Base-by-base conservation (phyloP, 2,113 vertebrate genomes). In the Heterotilapia buettikoferi region DNA sequence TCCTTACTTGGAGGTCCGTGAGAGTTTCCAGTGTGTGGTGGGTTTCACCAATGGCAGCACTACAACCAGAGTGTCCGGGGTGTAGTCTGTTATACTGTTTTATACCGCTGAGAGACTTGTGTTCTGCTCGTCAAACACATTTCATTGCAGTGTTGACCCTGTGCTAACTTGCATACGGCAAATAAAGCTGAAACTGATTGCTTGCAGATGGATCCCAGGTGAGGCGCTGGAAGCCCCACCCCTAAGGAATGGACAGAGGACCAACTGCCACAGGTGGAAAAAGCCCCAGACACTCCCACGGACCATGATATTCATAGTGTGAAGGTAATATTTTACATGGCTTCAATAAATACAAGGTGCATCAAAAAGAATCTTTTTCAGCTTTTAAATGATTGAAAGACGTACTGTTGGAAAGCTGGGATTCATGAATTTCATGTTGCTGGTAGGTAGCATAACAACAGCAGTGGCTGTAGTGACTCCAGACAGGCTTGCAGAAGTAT, bases 381-480 rank as follows among this genome's bases (percentile, higher is more conserved):
- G 18, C 9, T n/a, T 63, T 63, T 63, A 63, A 63, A 36, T 12
- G 59, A 63, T 36, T 63, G 9, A 63, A 63, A 63, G 9, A 36
- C 7, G 1, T 36, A 1, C 1, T 36, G 10, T 63, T n/a, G 3
- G 1, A 36, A 0, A 2, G 1, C 59, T 63, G 1, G 31, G 31
- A 63, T 63, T 63, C 4, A 0, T 7, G 59, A 36, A 36, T 63
- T 63, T 36, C 18, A 66, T 66, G 18, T 66, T 66, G 61, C 18
- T 66, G 61, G 59, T 63, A n/a, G 31, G 33, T 66, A 66, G 61
- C 33, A 66, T 66, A 66, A n/a, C 1, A 0, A 66, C 61, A 5
- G 61, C 61, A 38, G 61, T 66, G 61, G 61, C 33, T 66, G 33
- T 36, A 21, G 61, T 68, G 61, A 68, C 61, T 68, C 33, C 61